Conservation (phyloP, 2,888 invertebrate species). For the Hemicrepidius hirtus region DNA sequence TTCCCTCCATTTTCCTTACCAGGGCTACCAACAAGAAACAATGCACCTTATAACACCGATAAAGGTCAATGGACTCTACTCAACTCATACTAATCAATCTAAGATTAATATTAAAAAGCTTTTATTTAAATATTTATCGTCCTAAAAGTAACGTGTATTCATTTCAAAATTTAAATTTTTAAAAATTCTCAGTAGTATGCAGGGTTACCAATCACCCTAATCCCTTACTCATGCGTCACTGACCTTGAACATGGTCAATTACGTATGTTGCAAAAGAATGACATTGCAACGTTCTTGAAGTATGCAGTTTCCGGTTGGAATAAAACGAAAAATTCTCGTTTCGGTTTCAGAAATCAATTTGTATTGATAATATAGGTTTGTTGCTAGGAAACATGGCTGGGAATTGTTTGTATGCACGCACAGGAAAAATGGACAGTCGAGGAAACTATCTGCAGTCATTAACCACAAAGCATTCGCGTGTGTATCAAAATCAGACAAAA, state of each 20-base stretch:
- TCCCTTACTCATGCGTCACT: background rate
- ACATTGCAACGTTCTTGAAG: background rate
- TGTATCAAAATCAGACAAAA: conserved; percentile 5
- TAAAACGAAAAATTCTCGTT: background rate
- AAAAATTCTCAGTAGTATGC: too few species aligned
- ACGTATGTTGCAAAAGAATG: background rate
- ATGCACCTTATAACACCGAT: too few species aligned
- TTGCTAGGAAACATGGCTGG: conserved; percentile 33
- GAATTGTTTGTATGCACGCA: conserved; percentile 36
- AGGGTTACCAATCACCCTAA: background rate
- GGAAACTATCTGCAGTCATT: conserved; percentile 29
- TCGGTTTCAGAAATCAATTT: conserved; percentile 15
- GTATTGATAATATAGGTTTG: conserved; percentile 34
- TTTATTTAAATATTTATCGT: too few species aligned
- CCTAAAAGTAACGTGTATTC: too few species aligned
- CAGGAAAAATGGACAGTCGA: background rate
- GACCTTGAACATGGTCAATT: conserved; percentile 19
- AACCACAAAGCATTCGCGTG: conserved; percentile 16
- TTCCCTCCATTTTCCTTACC: too few species aligned
- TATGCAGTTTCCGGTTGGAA: background rate
- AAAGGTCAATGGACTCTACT: too few species aligned
- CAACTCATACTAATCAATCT: too few species aligned
- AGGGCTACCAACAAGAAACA: too few species aligned
- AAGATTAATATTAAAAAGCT: too few species aligned
- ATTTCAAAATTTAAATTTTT: too few species aligned